Percentiles rank a stretch among this genome's conserved stretches.
These are phyloP conservation scores for Sturnus vulgaris DNA, from an alignment of 2,113 vertebrate species.

Conservation along the genomic window DNA sequence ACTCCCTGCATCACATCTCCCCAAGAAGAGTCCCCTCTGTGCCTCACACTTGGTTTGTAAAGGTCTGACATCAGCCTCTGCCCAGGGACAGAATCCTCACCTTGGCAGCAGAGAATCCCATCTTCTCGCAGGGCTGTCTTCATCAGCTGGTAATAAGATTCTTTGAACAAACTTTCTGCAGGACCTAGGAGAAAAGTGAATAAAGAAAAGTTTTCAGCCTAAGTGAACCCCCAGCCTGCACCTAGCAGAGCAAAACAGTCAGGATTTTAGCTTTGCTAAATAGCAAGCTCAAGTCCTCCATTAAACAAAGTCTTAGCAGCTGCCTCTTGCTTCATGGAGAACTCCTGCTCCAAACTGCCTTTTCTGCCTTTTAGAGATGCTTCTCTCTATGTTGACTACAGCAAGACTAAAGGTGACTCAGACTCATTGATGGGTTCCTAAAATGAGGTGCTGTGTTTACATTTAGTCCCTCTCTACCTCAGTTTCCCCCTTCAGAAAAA, in stretches of 20 bases:
- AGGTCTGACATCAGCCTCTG: background rate
- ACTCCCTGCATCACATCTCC: background rate
- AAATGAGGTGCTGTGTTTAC: background rate
- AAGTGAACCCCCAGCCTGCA: background rate
- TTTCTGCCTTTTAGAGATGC: background rate
- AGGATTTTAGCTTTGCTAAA: background rate
- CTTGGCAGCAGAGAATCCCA: constrained; percentile 96
- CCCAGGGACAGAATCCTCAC: constrained; percentile 64
- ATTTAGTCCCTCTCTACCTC: background rate
- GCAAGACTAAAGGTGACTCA: background rate
- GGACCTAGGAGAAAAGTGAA: constrained; percentile 72
- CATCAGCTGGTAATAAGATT: constrained; percentile 97
- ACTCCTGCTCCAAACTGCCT: background rate
- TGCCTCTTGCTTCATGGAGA: background rate
- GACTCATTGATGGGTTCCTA: accelerated
- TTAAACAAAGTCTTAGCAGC: background rate
- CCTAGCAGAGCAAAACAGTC: background rate
- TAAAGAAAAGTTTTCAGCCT: background rate
- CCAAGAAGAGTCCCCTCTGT: background rate
- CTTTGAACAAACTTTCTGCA: constrained; percentile 96
- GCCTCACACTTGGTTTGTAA: background rate
- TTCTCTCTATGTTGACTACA: background rate
- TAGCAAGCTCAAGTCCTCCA: background rate
- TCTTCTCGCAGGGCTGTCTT: constrained; percentile 89
- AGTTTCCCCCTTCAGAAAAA: background rate